Evolutionary conservation across 2,888 invertebrate genomes (phyloP).

Genomic region (Zelleria hepariella): DNA sequence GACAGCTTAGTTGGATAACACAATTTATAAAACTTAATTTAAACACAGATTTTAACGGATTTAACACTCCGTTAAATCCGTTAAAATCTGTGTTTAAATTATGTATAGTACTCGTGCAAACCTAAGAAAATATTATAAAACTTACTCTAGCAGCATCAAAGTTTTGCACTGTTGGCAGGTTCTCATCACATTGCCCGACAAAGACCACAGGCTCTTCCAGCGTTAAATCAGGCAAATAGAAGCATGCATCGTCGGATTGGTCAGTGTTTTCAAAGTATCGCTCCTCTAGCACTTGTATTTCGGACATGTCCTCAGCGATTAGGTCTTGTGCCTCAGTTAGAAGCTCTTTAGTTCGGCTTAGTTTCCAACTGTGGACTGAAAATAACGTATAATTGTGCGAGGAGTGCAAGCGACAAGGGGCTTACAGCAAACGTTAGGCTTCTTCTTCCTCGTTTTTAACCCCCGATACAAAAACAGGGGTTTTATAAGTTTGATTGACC

Average conservation of each 20-base stretch:
- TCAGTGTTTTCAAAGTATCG: slow-evolving; percentile 27
- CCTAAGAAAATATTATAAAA: not conserved
- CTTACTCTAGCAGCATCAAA: slow-evolving; percentile 21
- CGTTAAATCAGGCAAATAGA: slow-evolving; percentile 31
- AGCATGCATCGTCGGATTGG: slow-evolving; percentile 32
- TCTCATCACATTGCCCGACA: slow-evolving; percentile 32
- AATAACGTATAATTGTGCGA: no score
- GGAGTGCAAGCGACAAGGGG: no score
- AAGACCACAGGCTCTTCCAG: slow-evolving; percentile 27
- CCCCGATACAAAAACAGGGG: no score
- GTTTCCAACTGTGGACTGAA: slow-evolving; percentile 56
- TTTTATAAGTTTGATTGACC: no score
- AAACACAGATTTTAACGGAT: no score
- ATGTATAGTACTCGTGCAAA: not conserved
- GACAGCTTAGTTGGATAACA: no score
- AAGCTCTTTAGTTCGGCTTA: slow-evolving; percentile 35
- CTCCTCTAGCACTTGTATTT: slow-evolving; percentile 29
- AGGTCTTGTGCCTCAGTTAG: slow-evolving; percentile 18
- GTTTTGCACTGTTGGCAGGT: slow-evolving; percentile 23
- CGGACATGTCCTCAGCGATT: slow-evolving; percentile 29
- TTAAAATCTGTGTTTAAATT: no score
- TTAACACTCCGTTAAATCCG: no score
- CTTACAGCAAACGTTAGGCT: no score
- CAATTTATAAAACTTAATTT: no score
- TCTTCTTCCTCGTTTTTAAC: no score